Evolutionary conservation across 2,797 vertebrate species (phyloP).

Genomic region (Lerista edwardsae): DNA sequence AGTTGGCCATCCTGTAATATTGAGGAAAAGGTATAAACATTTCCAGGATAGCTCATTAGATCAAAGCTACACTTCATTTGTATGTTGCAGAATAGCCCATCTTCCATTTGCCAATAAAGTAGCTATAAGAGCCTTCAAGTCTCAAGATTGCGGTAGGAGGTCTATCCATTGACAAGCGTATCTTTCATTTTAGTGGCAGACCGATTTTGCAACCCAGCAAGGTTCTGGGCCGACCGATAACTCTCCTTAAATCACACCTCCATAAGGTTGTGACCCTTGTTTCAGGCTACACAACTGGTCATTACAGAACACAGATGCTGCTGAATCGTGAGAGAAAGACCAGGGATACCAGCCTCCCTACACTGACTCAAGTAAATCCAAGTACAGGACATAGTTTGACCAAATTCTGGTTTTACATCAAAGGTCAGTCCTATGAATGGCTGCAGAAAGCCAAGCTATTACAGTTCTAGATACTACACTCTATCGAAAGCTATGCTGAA

Average conservation of each 20-base stretch:
- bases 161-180: too few relatives aligned
- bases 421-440: too few relatives aligned
- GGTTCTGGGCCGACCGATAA: not conserved
- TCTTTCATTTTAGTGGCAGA: not conserved
- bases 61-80: not conserved
- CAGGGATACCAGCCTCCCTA: not conserved
- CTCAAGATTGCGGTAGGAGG: too few relatives aligned
- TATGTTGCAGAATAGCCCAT: not conserved
- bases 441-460: too few relatives aligned
- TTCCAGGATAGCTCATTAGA: not conserved
- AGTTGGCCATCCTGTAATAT: constrained; percentile 90
- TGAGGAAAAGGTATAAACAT: constrained; percentile 1
- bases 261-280: not conserved
- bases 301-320: not conserved
- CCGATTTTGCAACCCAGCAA: not conserved
- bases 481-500: too few relatives aligned
- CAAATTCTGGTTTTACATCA: not conserved
- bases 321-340: not conserved
- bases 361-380: not conserved
- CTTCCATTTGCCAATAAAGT: not conserved
- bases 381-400: not conserved
- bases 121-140: not conserved
- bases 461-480: too few relatives aligned
- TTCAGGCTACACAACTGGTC: not conserved
- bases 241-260: too few relatives aligned